These are phyloP conservation scores for Blastobasis adustella DNA, from an alignment of 2,888 invertebrate species.

Conservation along the genomic window DNA sequence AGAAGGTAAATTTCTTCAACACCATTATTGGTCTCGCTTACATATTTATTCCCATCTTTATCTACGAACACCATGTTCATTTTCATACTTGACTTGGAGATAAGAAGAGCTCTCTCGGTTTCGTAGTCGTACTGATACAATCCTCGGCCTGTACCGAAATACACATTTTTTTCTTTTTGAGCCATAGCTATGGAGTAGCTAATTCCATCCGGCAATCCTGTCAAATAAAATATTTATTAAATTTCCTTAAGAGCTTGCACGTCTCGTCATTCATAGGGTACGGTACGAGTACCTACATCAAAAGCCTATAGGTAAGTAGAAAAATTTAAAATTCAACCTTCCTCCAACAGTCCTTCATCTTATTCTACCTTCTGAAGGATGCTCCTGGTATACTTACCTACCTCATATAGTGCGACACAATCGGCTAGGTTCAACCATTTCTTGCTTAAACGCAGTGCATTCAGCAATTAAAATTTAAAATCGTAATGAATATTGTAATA, in stretches of 20 bases:
- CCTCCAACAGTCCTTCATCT: no score
- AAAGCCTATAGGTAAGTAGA: no score
- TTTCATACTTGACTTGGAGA: slow-evolving; percentile 34
- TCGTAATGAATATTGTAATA: background rate
- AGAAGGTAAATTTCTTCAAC: slow-evolving; percentile 47
- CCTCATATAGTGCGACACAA: no score
- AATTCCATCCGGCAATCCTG: slow-evolving; percentile 48
- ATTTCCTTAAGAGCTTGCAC: background rate
- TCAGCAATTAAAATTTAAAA: slow-evolving; percentile 3
- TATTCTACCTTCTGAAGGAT: no score
- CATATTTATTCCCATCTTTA: slow-evolving; percentile 52
- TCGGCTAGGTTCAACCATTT: background rate
- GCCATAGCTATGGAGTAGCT: slow-evolving; percentile 57
- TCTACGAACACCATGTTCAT: slow-evolving; percentile 52
- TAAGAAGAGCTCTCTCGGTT: slow-evolving; percentile 30
- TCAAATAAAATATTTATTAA: slow-evolving; percentile 6
- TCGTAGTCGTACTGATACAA: slow-evolving; percentile 48
- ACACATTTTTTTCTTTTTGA: slow-evolving; percentile 40
- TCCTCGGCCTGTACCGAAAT: slow-evolving; percentile 53
- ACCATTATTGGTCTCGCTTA: slow-evolving; percentile 46
- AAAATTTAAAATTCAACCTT: no score
- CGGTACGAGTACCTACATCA: no score
- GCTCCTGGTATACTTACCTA: no score
- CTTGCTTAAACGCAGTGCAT: background rate
- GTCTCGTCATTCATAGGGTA: no score